A percentile compares a stretch with the other conserved stretches of the same genome.
Conservation (phyloP, 2,888 invertebrate species). For the Euproctis similis region DNA sequence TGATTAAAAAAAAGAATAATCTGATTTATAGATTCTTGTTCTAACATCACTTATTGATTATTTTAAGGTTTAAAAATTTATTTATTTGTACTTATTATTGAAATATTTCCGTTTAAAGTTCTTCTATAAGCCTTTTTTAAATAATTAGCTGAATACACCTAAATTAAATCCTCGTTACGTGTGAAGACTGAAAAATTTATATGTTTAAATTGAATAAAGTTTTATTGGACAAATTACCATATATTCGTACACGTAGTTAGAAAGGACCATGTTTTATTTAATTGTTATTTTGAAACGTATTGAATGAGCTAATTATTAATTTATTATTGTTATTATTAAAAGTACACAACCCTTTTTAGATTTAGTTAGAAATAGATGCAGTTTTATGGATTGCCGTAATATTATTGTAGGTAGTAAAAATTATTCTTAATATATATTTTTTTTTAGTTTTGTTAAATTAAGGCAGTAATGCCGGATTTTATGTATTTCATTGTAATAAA, state of each 20-base stretch:
- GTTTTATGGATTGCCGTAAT: conserved; percentile 11
- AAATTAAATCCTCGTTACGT: conserved; percentile 24
- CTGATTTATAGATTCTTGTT: no score
- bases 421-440: no score
- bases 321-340: no score
- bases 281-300: conserved; percentile 34
- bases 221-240: conserved; percentile 26
- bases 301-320: conserved; percentile 34
- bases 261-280: conserved; percentile 24
- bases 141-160: conserved; percentile 1
- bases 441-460: conserved; percentile 36
- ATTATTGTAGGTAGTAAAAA: no score
- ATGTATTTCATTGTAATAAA: conserved; percentile 37
- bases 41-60: no score
- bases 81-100: no score
- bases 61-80: no score
- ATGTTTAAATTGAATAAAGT: conserved; percentile 22
- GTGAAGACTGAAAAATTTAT: conserved; percentile 28
- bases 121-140: no score
- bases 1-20: no score
- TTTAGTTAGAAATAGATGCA: conserved; percentile 25
- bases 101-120: no score
- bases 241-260: conserved; percentile 29
- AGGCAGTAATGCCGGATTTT: no score
- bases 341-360: conserved; percentile 35